These are phyloP conservation scores for Drosophila affinis DNA, from an alignment of 2,888 invertebrate species.

Conservation along the genomic window DNA sequence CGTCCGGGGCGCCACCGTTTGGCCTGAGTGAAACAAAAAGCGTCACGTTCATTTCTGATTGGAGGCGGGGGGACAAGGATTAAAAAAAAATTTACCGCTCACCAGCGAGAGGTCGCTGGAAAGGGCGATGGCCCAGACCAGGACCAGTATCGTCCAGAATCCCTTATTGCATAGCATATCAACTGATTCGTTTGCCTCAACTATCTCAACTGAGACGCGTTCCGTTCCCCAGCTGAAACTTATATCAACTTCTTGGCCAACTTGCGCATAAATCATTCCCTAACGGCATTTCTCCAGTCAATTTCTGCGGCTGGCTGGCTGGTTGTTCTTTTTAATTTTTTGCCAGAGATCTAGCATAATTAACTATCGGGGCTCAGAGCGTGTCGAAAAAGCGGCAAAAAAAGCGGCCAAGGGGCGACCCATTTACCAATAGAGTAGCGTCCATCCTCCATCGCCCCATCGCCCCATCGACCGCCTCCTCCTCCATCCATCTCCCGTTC, in stretches of 20 bases:
- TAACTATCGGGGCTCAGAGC: slow-evolving; percentile 65
- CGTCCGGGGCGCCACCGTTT: slow-evolving; percentile 60
- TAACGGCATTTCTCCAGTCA: slow-evolving; percentile 59
- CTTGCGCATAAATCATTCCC: slow-evolving; percentile 61
- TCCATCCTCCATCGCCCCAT: neutral
- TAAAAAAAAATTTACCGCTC: slow-evolving; percentile 78
- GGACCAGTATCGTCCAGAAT: slow-evolving; percentile 49
- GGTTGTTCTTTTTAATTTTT: neutral
- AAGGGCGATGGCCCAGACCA: slow-evolving; percentile 60
- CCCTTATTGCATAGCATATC: slow-evolving; percentile 32
- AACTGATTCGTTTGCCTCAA: slow-evolving; percentile 30
- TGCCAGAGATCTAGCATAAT: slow-evolving; percentile 41
- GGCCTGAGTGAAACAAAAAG: slow-evolving; percentile 33
- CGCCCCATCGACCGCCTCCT: neutral
- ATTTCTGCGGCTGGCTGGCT: neutral
- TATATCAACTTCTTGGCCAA: slow-evolving; percentile 67
- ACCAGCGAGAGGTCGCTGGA: slow-evolving; percentile 72
- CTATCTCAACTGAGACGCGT: slow-evolving; percentile 46
- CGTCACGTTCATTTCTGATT: slow-evolving; percentile 1
- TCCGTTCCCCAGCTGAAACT: slow-evolving; percentile 35
- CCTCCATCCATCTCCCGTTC: neutral
- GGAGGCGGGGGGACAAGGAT: neutral
- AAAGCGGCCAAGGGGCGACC: slow-evolving; percentile 29
- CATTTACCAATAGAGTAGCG: slow-evolving; percentile 19
- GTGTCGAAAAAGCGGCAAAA: slow-evolving; percentile 7